These are phyloP conservation scores for Numenius phaeopus DNA, from an alignment of 2,797 vertebrate species.

Conservation along the genomic window DNA sequence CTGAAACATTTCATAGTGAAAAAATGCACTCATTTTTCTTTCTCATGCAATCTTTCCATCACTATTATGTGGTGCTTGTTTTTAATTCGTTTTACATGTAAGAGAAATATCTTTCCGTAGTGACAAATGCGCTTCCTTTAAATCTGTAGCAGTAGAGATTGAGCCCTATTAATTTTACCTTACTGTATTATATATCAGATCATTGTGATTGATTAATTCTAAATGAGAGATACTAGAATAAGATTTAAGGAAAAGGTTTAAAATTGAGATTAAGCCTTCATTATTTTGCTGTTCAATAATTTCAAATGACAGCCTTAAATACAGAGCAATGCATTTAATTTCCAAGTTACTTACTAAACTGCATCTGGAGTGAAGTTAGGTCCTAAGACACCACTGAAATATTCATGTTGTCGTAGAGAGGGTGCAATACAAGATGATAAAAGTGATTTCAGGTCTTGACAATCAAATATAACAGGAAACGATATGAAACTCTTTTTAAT, in stretches of 20 bases:
- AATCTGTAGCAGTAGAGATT: background rate
- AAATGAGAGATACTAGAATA: background rate
- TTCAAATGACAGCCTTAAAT: slow-evolving; percentile 1
- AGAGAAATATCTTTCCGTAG: background rate
- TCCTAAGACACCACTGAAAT: background rate
- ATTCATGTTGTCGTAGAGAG: background rate
- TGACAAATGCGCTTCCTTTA: background rate
- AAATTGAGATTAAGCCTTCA: slow-evolving; percentile 3
- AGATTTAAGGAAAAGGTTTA: slow-evolving; percentile 10
- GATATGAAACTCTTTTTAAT: background rate
- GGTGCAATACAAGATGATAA: background rate
- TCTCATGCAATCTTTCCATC: background rate
- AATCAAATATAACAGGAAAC: background rate
- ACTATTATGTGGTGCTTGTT: background rate
- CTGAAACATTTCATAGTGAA: background rate
- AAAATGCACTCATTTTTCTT: background rate
- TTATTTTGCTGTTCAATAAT: slow-evolving; percentile 28
- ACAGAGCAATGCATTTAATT: background rate
- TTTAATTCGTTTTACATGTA: slow-evolving; percentile 18
- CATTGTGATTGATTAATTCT: background rate
- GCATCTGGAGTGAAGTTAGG: background rate
- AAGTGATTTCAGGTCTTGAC: background rate
- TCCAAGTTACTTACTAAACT: background rate
- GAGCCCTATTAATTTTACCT: background rate
- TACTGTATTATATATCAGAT: background rate